Percentiles rank a stretch among this genome's conserved stretches.
Conservation (phyloP, 2,113 vertebrate genomes). For the Lasiurus cinereus region DNA sequence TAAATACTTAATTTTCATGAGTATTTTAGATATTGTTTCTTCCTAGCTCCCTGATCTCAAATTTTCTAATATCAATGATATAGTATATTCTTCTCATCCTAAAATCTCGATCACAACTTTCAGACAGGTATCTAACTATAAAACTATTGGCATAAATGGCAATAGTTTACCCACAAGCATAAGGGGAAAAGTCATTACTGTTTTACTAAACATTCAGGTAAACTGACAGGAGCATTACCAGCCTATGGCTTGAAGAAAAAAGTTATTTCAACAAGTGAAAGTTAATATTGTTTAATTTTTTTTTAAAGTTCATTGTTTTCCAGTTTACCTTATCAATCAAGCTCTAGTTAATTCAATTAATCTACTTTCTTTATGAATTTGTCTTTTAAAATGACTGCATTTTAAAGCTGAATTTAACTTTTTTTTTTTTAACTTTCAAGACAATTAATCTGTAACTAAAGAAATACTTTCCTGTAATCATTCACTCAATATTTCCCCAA, state of each 20-base stretch:
- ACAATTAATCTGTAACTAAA: conserved; percentile 86
- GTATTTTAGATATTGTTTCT: neutral
- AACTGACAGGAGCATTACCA: neutral
- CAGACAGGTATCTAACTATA: conserved; percentile 1
- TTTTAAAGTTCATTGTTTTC: conserved; percentile 1
- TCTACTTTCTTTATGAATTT: conserved; percentile 59
- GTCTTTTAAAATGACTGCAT: conserved; percentile 69
- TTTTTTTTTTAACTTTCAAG: conserved; percentile 77
- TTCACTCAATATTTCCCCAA: conserved; percentile 82
- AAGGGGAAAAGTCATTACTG: neutral
- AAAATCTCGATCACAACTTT: conserved; percentile 32
- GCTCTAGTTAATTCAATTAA: conserved; percentile 46
- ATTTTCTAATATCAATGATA: conserved; percentile 53
- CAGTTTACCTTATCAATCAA: conserved; percentile 64
- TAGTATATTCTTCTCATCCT: neutral
- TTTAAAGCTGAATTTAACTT: conserved; percentile 81
- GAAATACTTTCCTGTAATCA: conserved; percentile 87
- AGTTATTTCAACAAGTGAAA: conserved; percentile 32
- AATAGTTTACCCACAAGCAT: neutral
- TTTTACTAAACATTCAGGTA: conserved; percentile 6
- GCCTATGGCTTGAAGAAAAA: conserved; percentile 22
- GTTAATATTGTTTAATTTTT: conserved; percentile 41
- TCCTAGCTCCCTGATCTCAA: conserved; percentile 28
- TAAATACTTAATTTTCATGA: neutral
- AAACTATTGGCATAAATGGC: neutral